Evolutionary conservation across 2,888 invertebrate genomes (phyloP).

Genomic region (Drosophila paranaensis): DNA sequence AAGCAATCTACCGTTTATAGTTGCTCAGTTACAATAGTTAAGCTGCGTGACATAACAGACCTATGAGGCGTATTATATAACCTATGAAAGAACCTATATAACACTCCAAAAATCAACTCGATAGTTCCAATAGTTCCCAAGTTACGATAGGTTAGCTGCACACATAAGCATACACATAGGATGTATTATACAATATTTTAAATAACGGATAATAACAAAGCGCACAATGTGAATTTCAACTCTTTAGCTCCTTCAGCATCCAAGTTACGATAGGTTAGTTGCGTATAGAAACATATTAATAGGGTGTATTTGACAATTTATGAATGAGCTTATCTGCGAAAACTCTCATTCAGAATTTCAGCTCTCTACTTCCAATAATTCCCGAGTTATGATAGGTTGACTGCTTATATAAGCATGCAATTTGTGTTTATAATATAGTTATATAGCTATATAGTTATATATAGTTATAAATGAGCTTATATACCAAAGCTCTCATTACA

Average conservation of each 20-base stretch:
- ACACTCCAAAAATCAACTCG: background rate
- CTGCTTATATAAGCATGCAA: background rate
- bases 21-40: background rate
- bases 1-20: background rate
- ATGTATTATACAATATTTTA: no score
- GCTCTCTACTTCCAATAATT: no score
- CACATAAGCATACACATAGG: background rate
- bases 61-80: background rate
- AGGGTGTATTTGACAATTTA: background rate
- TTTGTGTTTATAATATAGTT: background rate
- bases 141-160: background rate
- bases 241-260: no score
- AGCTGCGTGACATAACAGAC: no score
- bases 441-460: no score
- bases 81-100: background rate
- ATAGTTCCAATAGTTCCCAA: background rate
- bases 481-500: background rate
- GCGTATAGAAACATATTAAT: background rate
- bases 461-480: background rate
- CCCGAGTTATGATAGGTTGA: background rate
- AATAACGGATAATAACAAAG: no score
- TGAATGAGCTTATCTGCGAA: background rate
- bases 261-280: background rate
- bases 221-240: background rate
- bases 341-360: background rate